Base-by-base conservation (phyloP, 2,888 invertebrate species). In the Zhuqinia jingwanae region DNA sequence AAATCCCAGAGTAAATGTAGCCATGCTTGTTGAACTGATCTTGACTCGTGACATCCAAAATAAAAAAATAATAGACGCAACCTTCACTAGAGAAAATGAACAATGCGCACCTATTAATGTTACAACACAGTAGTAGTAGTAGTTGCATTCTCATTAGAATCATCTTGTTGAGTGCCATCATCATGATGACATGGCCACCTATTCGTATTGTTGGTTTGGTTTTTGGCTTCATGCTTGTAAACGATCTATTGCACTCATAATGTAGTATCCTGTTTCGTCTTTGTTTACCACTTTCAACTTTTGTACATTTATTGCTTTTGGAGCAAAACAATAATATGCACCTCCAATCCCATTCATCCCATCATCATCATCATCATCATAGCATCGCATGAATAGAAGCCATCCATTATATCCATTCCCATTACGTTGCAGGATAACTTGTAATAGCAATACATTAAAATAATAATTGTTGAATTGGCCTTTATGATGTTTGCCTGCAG, bases 391-490 rank as follows among this genome's bases (percentile, higher is more conserved):
- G 53, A 53, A 3, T 53, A 53, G 17, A n/a, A 53, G n/a, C 17
- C 20, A 53, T 53, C n/a, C 53, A 53, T 53, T 17, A 53, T 53
- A 53, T 53, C 53, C 17, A 53, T 53, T 53, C 53, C 5, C 53
- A 53, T 53, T 36, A 36, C 36, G 8, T 36, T 36, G 5, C 17
- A 17, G 2, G 17, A 53, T 10, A 17, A 36, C 36, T 8, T 36
- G 36, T 36, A 36, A 36, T 36, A 36, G 25, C 25, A 60, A 25
- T 22, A 11, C 15, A 45, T 45, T n/a, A 53, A 13, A 8, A 15
- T 73, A 36, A n/a, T n/a, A 73, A 73, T 73, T 73, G 50, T 25
- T 50, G 50, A 53, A 47, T 73, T 73, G 50, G 73, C 73, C 47
- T 53, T 73, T 53, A 11, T 15, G 60, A 25, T 60, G 20, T 25